These are phyloP conservation scores for Drosophila mojavensis DNA, from an alignment of 1,140 invertebrate species.

Conservation along the genomic window DNA sequence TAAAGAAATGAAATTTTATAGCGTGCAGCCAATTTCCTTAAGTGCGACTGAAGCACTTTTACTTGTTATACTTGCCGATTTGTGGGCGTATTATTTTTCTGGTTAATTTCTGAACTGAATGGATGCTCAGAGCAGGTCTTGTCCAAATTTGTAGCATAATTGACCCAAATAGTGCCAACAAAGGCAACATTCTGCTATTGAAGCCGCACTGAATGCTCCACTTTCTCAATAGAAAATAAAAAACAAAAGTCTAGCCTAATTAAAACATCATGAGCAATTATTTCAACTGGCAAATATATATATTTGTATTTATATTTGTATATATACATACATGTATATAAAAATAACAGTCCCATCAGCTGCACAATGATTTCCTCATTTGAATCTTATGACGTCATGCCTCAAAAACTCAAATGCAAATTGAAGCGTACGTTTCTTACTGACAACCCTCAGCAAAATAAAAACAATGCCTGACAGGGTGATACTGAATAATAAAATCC, in stretches of 20 bases:
- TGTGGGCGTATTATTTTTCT: conserved; percentile 12
- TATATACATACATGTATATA: not conserved
- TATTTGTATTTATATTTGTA: not conserved
- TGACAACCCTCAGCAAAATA: not conserved
- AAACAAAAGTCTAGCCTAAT: conserved; percentile 25
- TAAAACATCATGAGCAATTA: conserved; percentile 31
- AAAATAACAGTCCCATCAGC: not conserved
- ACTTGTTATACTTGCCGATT: conserved; percentile 4
- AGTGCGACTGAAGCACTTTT: not conserved
- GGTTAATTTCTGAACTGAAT: conserved; percentile 21
- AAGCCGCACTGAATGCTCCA: conserved; percentile 52
- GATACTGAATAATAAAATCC: not conserved
- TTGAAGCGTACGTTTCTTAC: not conserved
- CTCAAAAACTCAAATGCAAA: conserved; percentile 5
- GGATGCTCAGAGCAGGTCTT: conserved; percentile 12
- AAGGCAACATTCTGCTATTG: conserved; percentile 22
- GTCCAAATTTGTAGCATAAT: conserved; percentile 38
- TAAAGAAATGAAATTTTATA: not conserved
- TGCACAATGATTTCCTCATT: not conserved
- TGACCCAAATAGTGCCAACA: conserved; percentile 35
- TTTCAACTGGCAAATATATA: not conserved
- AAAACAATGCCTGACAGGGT: not conserved
- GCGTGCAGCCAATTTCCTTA: not conserved
- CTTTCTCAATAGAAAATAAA: conserved; percentile 34
- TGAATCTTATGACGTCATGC: conserved; percentile 23